Evolutionary conservation across 53 echinoderm and acorn worm genomes (phyloP).

Genomic region (Echinarachnius parma): DNA sequence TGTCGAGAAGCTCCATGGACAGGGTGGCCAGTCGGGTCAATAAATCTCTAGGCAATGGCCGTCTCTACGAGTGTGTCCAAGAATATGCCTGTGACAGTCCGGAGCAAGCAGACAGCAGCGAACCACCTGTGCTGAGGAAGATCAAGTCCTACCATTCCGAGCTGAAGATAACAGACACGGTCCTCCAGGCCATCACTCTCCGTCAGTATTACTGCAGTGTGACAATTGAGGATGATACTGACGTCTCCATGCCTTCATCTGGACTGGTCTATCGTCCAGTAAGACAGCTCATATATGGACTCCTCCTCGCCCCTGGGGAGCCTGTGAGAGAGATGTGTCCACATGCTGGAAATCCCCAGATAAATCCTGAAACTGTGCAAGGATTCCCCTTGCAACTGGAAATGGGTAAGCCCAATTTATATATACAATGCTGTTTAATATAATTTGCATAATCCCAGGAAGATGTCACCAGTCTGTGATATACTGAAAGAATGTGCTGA

Average conservation of each 20-base stretch:
- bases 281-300: constrained; percentile 59
- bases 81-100: constrained; percentile 27
- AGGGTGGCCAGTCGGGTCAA: constrained; percentile 1
- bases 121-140: constrained; percentile 8
- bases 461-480: too few relatives aligned
- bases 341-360: constrained; percentile 43
- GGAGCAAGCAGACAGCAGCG: too few relatives aligned
- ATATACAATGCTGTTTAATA: too few relatives aligned
- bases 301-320: too few relatives aligned
- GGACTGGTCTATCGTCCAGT: constrained; percentile 44
- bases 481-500: too few relatives aligned
- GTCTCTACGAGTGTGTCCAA: constrained; percentile 37
- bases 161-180: constrained; percentile 11
- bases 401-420: constrained; percentile 27
- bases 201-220: constrained; percentile 2
- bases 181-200: constrained; percentile 4
- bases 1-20: constrained; percentile 1
- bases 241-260: constrained; percentile 48
- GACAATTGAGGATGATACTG: constrained; percentile 54
- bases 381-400: constrained; percentile 51
- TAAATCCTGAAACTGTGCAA: constrained; percentile 49
- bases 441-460: too few relatives aligned
- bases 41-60: neutral
- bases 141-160: constrained; percentile 10
- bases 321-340: constrained; percentile 51